These are phyloP conservation scores for Melitaea cinxia DNA, from an alignment of 1,140 invertebrate species.

Conservation along the genomic window DNA sequence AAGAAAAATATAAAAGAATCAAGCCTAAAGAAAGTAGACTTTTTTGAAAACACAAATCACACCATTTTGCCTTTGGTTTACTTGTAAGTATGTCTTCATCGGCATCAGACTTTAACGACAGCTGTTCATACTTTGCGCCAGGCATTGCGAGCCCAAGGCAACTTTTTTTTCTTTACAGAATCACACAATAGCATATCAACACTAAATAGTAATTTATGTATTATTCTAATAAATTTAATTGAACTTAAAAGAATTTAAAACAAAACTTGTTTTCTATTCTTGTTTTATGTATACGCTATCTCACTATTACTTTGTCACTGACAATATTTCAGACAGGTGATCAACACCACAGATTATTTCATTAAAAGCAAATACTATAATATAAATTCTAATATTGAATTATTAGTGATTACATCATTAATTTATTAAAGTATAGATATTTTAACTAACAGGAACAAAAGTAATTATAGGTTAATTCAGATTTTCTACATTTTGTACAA, in stretches of 20 bases:
- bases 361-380: no score
- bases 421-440: no score
- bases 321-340: no score
- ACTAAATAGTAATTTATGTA: background rate
- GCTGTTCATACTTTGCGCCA: constrained; percentile 76
- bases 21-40: constrained; percentile 74
- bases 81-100: constrained; percentile 65
- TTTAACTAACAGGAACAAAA: no score
- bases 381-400: no score
- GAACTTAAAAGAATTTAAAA: constrained; percentile 1
- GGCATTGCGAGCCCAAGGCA: constrained; percentile 59
- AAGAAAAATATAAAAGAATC: constrained; percentile 91
- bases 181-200: constrained; percentile 56
- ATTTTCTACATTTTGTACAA: no score
- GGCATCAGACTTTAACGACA: constrained; percentile 67
- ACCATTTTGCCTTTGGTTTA: constrained; percentile 66
- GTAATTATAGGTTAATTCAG: no score
- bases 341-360: no score
- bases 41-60: constrained; percentile 68
- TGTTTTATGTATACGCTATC: no score
- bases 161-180: constrained; percentile 28
- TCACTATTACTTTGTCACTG: no score
- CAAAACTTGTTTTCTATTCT: no score
- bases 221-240: background rate
- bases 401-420: no score